Base-by-base conservation (phyloP, 92 coral and sea anemone genomes). In the Scolanthus callimorphus region DNA sequence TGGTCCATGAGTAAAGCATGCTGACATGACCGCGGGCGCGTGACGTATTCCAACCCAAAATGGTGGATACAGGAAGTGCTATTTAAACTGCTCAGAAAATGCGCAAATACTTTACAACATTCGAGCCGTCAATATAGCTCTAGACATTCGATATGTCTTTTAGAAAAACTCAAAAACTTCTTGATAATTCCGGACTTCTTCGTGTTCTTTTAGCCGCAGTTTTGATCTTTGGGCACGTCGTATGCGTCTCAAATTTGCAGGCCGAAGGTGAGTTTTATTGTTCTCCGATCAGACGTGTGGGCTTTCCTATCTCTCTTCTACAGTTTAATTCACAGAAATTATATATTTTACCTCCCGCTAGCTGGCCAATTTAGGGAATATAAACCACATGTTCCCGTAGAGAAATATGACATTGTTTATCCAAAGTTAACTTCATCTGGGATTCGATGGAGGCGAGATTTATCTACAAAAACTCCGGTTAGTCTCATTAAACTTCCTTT, bases 381-480 rank as follows among this genome's bases (percentile, higher is more conserved):
- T 6, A 34, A 34, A 6, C 41, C 41, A 25, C 60, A 54, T 17
- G 73, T 34, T 13, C 39, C 58, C 17, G 39, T 66, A 53, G 51
- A 66, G 37, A 66, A 66, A 20, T 68, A 43, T 23, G 57, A 68
- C 28, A 49, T 38, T 29, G 75, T 68, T 13, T 17, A 28, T 0
- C 65, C 51, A 20, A 21, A 13, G 15, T 57, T 27, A 31, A 15
- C 56, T 25, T 21, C 23, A 20, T 26, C 27, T 3, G 54, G 39
- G 17, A 3, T 50, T 2, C 30, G 51, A 11, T 19, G 65, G 46
- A 39, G 56, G 41, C 49, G 75, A 27, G 39, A 63, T 4, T 12
- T 45, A 6, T 31, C 52, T 28, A 57, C 49, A 2, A 25, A 54
- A 23, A 54, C 65, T 20, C 45, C 54, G 49, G 47, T 34, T 6